Percentiles rank a stretch among this genome's conserved stretches.
phyloP scores from a whole-genome alignment of 1,140 invertebrate species.

The Cotesia glomerata region DNA sequence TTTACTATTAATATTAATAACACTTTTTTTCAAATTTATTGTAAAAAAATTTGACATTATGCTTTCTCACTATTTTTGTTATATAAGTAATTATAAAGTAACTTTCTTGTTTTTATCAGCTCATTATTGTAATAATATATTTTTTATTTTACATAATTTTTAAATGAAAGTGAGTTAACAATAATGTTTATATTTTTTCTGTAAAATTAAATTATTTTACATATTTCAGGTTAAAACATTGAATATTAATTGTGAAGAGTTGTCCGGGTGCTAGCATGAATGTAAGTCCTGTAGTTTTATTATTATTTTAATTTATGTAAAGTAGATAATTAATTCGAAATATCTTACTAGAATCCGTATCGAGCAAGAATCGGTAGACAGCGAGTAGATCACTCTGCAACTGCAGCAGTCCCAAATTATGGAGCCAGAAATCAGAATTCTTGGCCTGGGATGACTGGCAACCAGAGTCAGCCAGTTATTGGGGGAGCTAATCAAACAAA shows the following conservation, averaged over 20 bases:
- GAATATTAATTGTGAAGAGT: conserved; percentile 35
- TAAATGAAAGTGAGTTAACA: conserved; percentile 4
- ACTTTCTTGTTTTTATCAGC: not conserved
- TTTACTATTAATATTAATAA: not conserved
- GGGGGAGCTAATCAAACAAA: conserved; percentile 42
- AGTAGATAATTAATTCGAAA: not conserved
- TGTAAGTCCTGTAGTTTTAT: conserved; percentile 43
- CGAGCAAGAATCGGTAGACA: conserved; percentile 49
- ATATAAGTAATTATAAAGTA: conserved; percentile 9
- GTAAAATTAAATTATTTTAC: conserved; percentile 20
- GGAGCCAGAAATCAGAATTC: conserved; percentile 52
- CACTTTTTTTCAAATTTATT: not conserved
- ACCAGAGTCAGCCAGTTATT: conserved; percentile 1
- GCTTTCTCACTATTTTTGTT: conserved; percentile 29
- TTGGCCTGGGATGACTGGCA: conserved; percentile 44
- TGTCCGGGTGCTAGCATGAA: conserved; percentile 48
- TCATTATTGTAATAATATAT: not conserved
- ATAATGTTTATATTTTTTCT: not conserved
- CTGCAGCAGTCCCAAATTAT: conserved; percentile 41
- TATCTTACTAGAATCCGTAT: conserved; percentile 54
- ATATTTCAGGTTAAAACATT: conserved; percentile 45
- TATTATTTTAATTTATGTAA: not conserved
- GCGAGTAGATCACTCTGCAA: conserved; percentile 44
- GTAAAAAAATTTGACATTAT: not conserved
- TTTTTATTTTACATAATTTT: not conserved